Conservation (phyloP, 2,888 invertebrate species). For the Serrognathus titanus region DNA sequence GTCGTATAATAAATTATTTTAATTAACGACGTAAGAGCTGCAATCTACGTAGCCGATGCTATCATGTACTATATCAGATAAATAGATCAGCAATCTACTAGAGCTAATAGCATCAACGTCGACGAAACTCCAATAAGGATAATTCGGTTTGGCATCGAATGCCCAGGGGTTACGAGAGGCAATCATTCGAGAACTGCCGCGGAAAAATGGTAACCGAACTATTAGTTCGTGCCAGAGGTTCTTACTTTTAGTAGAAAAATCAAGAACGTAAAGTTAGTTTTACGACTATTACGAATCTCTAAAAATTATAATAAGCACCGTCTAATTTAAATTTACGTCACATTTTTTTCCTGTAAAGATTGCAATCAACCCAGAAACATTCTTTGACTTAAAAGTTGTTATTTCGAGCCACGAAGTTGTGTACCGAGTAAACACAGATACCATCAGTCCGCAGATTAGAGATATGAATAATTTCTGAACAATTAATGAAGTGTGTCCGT, state of each 20-base stretch:
- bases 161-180: conserved; percentile 35
- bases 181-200: conserved; percentile 30
- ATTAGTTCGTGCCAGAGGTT: conserved; percentile 11
- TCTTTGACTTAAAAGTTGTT: not conserved
- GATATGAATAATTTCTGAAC: conserved; percentile 47
- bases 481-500: conserved; percentile 45
- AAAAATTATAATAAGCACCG: no score
- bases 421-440: conserved; percentile 37
- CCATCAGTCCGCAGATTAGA: conserved; percentile 47
- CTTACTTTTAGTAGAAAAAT: no score
- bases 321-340: no score
- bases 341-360: no score
- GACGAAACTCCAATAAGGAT: conserved; percentile 45
- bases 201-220: conserved; percentile 19
- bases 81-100: conserved; percentile 46
- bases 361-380: no score
- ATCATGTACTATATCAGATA: conserved; percentile 35
- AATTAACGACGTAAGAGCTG: not conserved
- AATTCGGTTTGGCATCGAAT: conserved; percentile 44
- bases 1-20: no score
- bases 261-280: no score
- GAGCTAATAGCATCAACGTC: conserved; percentile 44
- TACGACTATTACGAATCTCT: no score
- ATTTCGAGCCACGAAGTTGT: conserved; percentile 13
- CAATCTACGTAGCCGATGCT: not conserved